phyloP scores from a whole-genome alignment of 2,797 vertebrate genomes.

The Notamacropus eugenii region DNA sequence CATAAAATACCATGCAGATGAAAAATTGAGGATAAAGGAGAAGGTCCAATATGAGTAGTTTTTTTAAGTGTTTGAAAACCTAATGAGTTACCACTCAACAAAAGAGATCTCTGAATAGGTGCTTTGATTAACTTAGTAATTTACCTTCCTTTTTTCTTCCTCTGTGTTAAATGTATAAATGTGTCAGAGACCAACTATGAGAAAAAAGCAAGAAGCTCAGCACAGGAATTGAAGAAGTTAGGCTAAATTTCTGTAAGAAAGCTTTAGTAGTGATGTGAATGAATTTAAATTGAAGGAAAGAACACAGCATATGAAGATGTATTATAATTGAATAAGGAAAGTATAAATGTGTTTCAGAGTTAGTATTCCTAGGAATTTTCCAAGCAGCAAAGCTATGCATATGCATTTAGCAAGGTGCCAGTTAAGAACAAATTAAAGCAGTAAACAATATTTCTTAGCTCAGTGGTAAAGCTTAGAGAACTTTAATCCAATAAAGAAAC shows the following conservation, averaged over 20 bases:
- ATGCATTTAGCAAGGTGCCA: neutral
- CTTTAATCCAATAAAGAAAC: neutral
- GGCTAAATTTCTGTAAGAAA: neutral
- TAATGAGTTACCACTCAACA: neutral
- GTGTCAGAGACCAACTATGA: neutral
- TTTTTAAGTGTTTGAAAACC: neutral
- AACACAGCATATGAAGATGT: neutral
- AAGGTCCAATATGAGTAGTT: neutral
- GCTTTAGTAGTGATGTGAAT: neutral
- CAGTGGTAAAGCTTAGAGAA: neutral
- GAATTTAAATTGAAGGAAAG: neutral
- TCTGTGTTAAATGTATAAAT: neutral
- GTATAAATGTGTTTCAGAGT: neutral
- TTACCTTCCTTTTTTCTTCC: neutral
- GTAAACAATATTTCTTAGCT: neutral
- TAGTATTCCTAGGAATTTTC: neutral
- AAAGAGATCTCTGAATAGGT: neutral
- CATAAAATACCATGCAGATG: neutral
- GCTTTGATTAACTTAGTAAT: neutral
- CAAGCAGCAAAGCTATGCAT: constrained; percentile 21
- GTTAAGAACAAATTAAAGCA: neutral
- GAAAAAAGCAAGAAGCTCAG: neutral
- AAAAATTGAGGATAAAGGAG: neutral
- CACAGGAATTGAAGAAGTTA: neutral
- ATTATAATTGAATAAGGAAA: neutral